Percentiles rank a stretch among this genome's conserved stretches.
These are phyloP conservation scores for Arrhamphus sclerolepis DNA, from an alignment of 2,797 vertebrate genomes.

Conservation along the genomic window DNA sequence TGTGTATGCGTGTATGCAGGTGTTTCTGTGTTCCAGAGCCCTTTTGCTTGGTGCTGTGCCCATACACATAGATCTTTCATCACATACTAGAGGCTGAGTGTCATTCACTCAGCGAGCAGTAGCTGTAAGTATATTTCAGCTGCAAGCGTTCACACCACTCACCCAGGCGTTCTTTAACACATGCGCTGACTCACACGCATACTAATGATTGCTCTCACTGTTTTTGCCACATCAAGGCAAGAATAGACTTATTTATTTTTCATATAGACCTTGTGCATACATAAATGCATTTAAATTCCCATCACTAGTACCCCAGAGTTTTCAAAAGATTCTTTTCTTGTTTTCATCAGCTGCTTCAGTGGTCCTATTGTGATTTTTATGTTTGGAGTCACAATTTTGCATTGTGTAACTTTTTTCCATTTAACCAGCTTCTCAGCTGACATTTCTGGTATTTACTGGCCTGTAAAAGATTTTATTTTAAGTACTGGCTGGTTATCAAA, in stretches of 20 bases:
- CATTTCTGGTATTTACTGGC: constrained; percentile 29
- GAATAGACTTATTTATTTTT: constrained; percentile 38
- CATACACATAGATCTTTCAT: constrained; percentile 62
- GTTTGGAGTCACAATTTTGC: background rate
- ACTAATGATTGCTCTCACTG: constrained; percentile 33
- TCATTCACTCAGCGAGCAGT: constrained; percentile 57
- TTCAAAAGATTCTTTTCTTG: no score
- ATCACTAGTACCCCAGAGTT: constrained; percentile 22
- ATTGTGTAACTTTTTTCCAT: constrained; percentile 6
- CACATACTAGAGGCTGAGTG: constrained; percentile 50
- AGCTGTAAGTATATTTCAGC: constrained; percentile 44
- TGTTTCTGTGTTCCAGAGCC: constrained; percentile 22
- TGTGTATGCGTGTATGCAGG: constrained; percentile 11
- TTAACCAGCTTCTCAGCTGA: constrained; percentile 12
- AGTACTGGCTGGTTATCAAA: constrained; percentile 14
- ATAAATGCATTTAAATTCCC: constrained; percentile 36
- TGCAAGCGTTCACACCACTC: constrained; percentile 44
- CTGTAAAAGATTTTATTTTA: constrained; percentile 23
- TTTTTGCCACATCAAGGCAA: constrained; percentile 29
- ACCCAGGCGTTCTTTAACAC: constrained; percentile 51
- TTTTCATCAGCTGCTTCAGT: no score
- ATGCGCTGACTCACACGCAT: background rate
- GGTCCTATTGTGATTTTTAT: background rate
- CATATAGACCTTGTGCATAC: background rate
- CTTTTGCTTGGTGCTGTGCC: constrained; percentile 33